Base-by-base conservation (phyloP, 2,797 vertebrate species). In the Macropus fuliginosus region DNA sequence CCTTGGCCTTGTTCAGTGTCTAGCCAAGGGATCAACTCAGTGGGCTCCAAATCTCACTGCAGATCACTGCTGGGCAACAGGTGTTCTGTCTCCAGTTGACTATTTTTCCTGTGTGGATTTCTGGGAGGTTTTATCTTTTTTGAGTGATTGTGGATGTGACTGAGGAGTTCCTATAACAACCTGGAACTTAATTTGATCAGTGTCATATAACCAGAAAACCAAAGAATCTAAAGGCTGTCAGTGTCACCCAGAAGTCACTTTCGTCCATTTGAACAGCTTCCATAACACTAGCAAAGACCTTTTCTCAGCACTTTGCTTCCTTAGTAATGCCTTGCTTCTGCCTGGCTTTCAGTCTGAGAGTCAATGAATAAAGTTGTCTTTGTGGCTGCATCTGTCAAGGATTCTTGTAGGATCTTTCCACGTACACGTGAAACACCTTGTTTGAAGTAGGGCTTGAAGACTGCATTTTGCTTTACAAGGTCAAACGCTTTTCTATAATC, bases 131-230 rank as follows among this genome's bases (percentile, higher is more conserved):
- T 81, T 8, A 8, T 46, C 18, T 81, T 92, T 16, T 93, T 5
- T 56, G 59, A 91, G 89, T 96, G 91, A 29, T 28, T 95, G 28
- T 50, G 54, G 21, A 34, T 97, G 56, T 59, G 31, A 95, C n/a
- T 96, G 34, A 56, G 92, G 10, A 54, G 90, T 52, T 55, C 91
- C 11, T 54, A n/a, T 74, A 40, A 74, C 34, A 74, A 2, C 29
- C n/a, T 66, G 62, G n/a, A n/a, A n/a, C 62, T 74, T 95, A 10
- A 54, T 16, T 10, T 74, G 57, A 74, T 74, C n/a, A 46, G 6
- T 81, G 66, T 40, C n/a, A 40, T 4, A 10, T 81, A 40, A 46
- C 46, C 40, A 21, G 16, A 81, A 40, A 81, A 40, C n/a, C 66
- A 81, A 81, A 81, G 66, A 9, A 18, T 62, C 29, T 62, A 62